These are phyloP conservation scores for Bombus soroeensis DNA, from an alignment of 1,140 invertebrate species.

Conservation along the genomic window DNA sequence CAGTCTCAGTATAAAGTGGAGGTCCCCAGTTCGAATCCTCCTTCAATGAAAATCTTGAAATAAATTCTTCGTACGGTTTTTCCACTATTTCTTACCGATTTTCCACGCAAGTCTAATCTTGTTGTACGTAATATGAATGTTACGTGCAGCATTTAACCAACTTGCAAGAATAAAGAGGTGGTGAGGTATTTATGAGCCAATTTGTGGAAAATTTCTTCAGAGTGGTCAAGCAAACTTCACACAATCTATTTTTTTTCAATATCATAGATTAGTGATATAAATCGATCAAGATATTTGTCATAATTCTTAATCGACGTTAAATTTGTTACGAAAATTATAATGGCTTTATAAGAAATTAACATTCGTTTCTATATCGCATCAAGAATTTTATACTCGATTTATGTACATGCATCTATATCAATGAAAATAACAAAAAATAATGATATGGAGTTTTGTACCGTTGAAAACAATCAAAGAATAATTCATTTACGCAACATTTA, in stretches of 20 bases:
- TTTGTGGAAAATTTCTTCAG: neutral
- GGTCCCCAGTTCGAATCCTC: constrained; percentile 6
- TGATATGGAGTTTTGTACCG: neutral
- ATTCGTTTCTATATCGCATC: too few relatives aligned
- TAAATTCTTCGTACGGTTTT: neutral
- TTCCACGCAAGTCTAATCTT: constrained; percentile 50
- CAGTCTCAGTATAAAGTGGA: neutral
- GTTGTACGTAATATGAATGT: constrained; percentile 37
- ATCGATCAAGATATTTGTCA: neutral
- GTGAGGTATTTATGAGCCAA: constrained; percentile 36
- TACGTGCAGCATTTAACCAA: constrained; percentile 20
- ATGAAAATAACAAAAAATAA: neutral
- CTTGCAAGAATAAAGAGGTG: constrained; percentile 48
- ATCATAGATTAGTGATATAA: neutral
- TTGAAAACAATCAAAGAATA: too few relatives aligned
- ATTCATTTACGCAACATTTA: too few relatives aligned
- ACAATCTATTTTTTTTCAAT: constrained; percentile 4
- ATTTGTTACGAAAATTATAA: neutral
- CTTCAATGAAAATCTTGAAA: neutral
- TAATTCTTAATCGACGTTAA: neutral
- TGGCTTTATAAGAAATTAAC: too few relatives aligned
- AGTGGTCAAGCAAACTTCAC: constrained; percentile 44
- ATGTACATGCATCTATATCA: too few relatives aligned
- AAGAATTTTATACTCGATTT: too few relatives aligned
- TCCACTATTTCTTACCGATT: neutral